Evolutionary conservation across 2,888 invertebrate genomes (phyloP).

Genomic region (Mesorhabditis spiculigera): DNA sequence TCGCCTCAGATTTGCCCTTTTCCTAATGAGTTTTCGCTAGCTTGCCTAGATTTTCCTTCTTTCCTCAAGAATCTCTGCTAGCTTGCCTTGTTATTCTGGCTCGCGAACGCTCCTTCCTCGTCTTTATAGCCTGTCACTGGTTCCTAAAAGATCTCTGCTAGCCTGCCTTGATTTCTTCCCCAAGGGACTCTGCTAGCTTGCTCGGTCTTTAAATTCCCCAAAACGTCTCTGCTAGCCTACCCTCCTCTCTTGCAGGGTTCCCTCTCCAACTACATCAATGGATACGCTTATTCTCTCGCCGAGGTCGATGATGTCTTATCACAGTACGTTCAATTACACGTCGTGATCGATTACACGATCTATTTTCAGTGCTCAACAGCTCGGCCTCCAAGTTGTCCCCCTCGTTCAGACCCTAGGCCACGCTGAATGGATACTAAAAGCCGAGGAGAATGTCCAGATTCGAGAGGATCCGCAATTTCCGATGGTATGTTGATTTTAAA

Average conservation of each 20-base stretch:
- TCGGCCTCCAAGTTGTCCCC: constrained; percentile 71
- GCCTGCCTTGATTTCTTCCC: too few species aligned
- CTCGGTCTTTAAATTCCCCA: too few species aligned
- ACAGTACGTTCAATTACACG: constrained; percentile 63
- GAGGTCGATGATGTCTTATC: constrained; percentile 65
- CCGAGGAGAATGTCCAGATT: constrained; percentile 69
- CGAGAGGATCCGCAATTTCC: constrained; percentile 69
- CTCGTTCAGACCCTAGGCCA: constrained; percentile 81
- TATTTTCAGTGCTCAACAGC: constrained; percentile 61
- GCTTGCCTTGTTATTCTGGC: too few species aligned
- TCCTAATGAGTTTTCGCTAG: too few species aligned
- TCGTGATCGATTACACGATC: constrained; percentile 84
- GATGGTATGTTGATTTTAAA: constrained; percentile 47
- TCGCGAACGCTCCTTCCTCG: too few species aligned
- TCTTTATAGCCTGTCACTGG: too few species aligned
- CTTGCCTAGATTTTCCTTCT: too few species aligned
- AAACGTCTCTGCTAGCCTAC: too few species aligned
- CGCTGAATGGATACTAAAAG: constrained; percentile 76
- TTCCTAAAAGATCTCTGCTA: too few species aligned
- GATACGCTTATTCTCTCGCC: constrained; percentile 69
- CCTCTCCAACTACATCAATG: constrained; percentile 67
- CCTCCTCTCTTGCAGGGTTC: constrained; percentile 57
- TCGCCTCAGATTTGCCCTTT: too few species aligned
- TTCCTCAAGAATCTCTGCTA: too few species aligned
- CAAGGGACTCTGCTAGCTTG: too few species aligned